Percentiles rank a stretch among this genome's conserved stretches.
Conservation (phyloP, 1,140 invertebrate species). For the Trinorchestia longiramus region DNA sequence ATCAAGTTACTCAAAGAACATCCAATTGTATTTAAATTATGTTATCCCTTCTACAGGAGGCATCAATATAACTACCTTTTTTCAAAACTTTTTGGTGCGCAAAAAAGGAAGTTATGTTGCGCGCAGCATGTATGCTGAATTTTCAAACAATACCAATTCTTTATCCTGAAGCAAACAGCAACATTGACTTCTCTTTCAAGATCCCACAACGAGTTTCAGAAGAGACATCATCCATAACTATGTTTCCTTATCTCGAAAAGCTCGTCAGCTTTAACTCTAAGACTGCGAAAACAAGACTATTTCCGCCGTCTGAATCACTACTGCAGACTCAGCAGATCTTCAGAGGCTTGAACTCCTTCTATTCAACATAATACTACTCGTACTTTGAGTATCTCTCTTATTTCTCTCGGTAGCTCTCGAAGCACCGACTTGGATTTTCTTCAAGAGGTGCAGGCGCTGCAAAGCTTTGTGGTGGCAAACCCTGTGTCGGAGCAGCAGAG, state of each 20-base stretch:
- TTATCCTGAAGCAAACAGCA: not conserved
- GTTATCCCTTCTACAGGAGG: not conserved
- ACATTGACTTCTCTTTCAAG: not conserved
- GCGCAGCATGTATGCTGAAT: too few species aligned
- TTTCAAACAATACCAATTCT: not conserved
- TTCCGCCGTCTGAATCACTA: not conserved
- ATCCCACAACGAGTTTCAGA: not conserved
- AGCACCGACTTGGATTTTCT: not conserved
- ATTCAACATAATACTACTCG: not conserved
- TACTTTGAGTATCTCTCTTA: not conserved
- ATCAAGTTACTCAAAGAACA: not conserved
- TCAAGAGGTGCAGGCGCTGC: not conserved
- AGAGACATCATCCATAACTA: not conserved
- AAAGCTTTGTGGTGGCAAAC: not conserved
- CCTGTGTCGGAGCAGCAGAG: not conserved
- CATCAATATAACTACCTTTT: too few species aligned
- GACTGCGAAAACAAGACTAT: not conserved
- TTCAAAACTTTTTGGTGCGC: too few species aligned
- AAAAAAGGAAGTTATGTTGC: too few species aligned
- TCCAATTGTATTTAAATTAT: not conserved
- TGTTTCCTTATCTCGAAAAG: not conserved
- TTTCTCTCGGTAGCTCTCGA: not conserved
- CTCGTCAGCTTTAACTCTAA: not conserved
- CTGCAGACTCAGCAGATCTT: conserved; percentile 1
- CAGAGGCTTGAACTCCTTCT: not conserved